These are phyloP conservation scores for Platysternon megacephalum DNA, from an alignment of 2,113 vertebrate species.

Conservation along the genomic window DNA sequence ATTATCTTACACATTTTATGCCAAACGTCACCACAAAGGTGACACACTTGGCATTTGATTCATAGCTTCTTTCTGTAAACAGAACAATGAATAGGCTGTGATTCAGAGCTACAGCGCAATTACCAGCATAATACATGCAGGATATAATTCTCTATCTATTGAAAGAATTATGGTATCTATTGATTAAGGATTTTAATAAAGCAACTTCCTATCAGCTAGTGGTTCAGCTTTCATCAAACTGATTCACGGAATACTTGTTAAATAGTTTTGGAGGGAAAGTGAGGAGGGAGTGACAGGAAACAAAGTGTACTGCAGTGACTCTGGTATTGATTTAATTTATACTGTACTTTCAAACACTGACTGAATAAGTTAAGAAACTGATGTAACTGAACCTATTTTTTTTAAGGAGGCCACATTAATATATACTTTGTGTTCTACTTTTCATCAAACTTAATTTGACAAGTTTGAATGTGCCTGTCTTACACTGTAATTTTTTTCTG, in stretches of 20 bases:
- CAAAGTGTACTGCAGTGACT: rapidly evolving
- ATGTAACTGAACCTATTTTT: slow-evolving; percentile 42
- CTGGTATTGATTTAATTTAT: slow-evolving; percentile 24
- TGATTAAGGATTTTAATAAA: neutral
- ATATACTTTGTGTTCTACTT: slow-evolving; percentile 47
- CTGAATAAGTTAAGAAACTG: slow-evolving; percentile 45
- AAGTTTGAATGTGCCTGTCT: slow-evolving; percentile 51
- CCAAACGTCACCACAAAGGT: neutral
- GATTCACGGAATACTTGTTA: neutral
- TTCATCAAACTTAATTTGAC: slow-evolving; percentile 54
- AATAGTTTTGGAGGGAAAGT: neutral
- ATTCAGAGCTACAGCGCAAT: slow-evolving; percentile 10
- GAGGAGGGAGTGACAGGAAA: neutral
- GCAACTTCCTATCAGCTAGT: slow-evolving; percentile 2
- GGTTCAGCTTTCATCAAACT: neutral
- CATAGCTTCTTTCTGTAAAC: neutral
- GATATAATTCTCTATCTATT: neutral
- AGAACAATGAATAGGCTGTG: neutral
- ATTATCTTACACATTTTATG: neutral
- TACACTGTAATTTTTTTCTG: slow-evolving; percentile 46
- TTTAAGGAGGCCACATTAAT: slow-evolving; percentile 46
- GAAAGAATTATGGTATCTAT: neutral
- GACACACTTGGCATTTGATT: neutral
- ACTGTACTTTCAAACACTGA: slow-evolving; percentile 20
- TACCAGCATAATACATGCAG: neutral